Conservation (phyloP, 2,113 vertebrate genomes). For the Naja naja region DNA sequence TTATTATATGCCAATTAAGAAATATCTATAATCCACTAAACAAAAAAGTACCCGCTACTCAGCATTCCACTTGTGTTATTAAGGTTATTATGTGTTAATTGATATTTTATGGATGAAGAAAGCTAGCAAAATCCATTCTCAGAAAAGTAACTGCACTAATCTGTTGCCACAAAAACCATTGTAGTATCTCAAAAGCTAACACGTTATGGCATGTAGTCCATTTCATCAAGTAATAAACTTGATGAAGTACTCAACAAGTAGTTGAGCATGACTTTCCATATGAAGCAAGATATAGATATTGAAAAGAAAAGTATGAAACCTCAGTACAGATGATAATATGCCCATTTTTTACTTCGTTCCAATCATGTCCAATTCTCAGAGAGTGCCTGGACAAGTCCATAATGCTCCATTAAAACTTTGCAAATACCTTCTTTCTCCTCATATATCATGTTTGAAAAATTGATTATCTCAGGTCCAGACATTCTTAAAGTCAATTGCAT, state of each 20-base stretch:
- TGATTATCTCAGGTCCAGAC: not conserved
- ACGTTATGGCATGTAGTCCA: not conserved
- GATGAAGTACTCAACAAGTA: no score
- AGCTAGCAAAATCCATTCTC: not conserved
- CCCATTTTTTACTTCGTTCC: not conserved
- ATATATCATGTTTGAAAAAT: not conserved
- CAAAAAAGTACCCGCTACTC: not conserved
- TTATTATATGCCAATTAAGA: not conserved
- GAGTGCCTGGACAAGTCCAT: not conserved
- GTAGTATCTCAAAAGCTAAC: not conserved
- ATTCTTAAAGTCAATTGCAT: not conserved
- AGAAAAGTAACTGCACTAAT: not conserved
- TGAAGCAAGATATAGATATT: not conserved
- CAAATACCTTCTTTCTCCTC: not conserved
- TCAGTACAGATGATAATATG: not conserved
- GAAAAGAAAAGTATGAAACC: not conserved
- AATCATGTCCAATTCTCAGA: no score
- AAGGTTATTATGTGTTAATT: not conserved
- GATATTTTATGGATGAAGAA: not conserved
- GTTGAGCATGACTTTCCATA: not conserved
- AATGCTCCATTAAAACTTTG: not conserved
- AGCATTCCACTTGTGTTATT: not conserved
- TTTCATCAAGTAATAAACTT: not conserved
- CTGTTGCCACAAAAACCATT: not conserved
- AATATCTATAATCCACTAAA: not conserved